Conservation (phyloP, 2,113 vertebrate genomes). For the Percina caprodes region DNA sequence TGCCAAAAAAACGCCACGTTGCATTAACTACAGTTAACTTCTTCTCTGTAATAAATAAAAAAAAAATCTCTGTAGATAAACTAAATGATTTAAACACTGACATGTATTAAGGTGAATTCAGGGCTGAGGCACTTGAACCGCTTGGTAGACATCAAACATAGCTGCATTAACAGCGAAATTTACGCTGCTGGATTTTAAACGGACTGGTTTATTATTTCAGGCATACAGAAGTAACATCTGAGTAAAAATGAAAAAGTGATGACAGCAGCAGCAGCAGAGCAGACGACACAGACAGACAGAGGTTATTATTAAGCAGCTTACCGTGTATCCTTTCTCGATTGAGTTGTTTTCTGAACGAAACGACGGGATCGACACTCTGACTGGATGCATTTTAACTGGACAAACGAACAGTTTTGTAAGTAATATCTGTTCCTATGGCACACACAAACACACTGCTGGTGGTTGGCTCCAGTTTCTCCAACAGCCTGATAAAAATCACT, state of each 20-base stretch:
- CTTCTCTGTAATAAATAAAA: no score
- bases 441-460: slow-evolving; percentile 22
- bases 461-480: slow-evolving; percentile 34
- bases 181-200: neutral
- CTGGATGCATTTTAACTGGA: slow-evolving; percentile 74
- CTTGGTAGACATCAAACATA: neutral
- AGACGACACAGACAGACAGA: neutral
- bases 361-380: slow-evolving; percentile 92
- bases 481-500: slow-evolving; percentile 57
- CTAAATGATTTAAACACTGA: neutral
- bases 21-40: neutral
- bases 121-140: neutral
- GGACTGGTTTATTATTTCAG: neutral
- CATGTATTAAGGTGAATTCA: neutral
- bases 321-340: slow-evolving; percentile 94
- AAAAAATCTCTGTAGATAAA: no score
- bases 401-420: neutral
- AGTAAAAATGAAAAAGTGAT: slow-evolving; percentile 3
- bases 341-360: slow-evolving; percentile 93
- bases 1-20: neutral
- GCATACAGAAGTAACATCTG: neutral
- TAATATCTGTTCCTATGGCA: neutral
- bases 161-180: neutral
- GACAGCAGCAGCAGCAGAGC: slow-evolving; percentile 35
- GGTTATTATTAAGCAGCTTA: slow-evolving; percentile 78